These are phyloP conservation scores for Cantharis lateralis DNA, from an alignment of 2,888 invertebrate genomes.

Conservation along the genomic window DNA sequence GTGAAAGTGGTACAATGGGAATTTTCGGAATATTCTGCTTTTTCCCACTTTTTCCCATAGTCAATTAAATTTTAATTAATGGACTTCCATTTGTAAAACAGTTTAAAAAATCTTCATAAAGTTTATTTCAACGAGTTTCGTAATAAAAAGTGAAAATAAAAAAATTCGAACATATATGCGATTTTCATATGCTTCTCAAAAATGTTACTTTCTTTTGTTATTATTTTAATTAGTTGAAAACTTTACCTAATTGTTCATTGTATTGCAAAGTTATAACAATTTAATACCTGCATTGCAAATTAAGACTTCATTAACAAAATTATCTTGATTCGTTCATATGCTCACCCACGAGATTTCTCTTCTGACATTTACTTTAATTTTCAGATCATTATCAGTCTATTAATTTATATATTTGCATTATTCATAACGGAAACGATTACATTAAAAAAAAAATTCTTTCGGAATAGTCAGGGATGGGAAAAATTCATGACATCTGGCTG, in stretches of 20 bases:
- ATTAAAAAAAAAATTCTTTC: not conserved
- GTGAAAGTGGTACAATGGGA: not conserved
- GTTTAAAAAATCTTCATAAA: not conserved
- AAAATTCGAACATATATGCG: conserved; percentile 5
- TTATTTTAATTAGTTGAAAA: conserved; percentile 29
- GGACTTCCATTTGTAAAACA: not conserved
- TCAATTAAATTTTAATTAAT: not conserved
- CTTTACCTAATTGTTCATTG: conserved; percentile 29
- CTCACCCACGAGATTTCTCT: not conserved
- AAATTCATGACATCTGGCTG: too few relatives aligned
- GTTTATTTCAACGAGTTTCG: not conserved
- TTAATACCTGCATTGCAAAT: not conserved
- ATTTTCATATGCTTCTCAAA: conserved; percentile 9
- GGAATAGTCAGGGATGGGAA: too few relatives aligned
- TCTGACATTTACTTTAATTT: not conserved
- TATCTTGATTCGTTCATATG: not conserved
- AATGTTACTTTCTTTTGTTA: conserved; percentile 27
- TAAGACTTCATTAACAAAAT: not conserved
- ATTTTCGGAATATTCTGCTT: not conserved
- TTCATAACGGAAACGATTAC: not conserved
- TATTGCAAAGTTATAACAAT: conserved; percentile 9
- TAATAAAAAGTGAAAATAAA: conserved; percentile 19
- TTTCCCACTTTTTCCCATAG: not conserved
- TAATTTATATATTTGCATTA: not conserved
- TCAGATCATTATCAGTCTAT: not conserved